Evolutionary conservation across 2,888 invertebrate genomes (phyloP).

Genomic region (Cephus pygmeus): DNA sequence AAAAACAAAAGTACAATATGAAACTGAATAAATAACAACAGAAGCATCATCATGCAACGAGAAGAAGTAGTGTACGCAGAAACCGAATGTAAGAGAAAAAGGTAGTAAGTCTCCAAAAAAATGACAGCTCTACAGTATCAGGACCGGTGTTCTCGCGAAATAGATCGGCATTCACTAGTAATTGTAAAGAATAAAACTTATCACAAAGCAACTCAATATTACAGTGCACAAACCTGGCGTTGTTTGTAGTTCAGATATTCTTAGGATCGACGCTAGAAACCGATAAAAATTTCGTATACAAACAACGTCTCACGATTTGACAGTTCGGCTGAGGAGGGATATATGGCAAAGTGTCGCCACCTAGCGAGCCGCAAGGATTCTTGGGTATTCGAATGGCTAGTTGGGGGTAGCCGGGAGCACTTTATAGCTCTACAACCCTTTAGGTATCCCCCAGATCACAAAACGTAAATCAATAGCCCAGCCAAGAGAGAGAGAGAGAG

Average conservation of each 20-base stretch:
- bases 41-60: neutral
- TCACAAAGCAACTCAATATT: neutral
- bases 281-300: conserved; percentile 55
- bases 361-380: conserved; percentile 19
- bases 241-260: conserved; percentile 16
- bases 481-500: neutral
- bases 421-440: conserved; percentile 16
- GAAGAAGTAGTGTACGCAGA: neutral
- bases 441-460: conserved; percentile 12
- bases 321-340: conserved; percentile 43
- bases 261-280: conserved; percentile 29
- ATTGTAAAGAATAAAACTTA: neutral
- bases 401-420: conserved; percentile 12
- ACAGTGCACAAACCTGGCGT: conserved; percentile 34
- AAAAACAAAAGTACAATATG: neutral
- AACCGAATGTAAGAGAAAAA: neutral
- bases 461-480: conserved; percentile 18
- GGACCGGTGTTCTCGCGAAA: neutral
- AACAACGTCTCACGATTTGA: conserved; percentile 56
- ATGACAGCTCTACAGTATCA: conserved; percentile 23
- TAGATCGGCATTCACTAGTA: conserved; percentile 9
- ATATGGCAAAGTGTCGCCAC: conserved; percentile 26
- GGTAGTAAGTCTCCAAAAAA: conserved; percentile 21
- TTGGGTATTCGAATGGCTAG: neutral
- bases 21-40: neutral